Percentiles rank a stretch among this genome's conserved stretches.
Evolutionary conservation across 2,113 vertebrate species (phyloP).

Genomic region (Indicator indicator): DNA sequence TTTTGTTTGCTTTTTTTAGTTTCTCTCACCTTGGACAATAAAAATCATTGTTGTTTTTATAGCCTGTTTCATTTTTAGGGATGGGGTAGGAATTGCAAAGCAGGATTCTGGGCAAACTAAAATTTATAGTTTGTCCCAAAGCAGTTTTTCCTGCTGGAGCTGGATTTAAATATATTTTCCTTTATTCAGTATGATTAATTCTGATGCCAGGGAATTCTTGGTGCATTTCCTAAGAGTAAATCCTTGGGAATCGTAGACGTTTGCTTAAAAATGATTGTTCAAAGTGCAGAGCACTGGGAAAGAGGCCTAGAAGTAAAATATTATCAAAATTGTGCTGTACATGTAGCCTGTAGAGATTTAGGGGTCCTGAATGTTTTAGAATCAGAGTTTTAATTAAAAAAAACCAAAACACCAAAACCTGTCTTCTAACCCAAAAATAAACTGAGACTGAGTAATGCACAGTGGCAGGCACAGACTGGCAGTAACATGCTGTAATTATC

Average conservation of each 20-base stretch:
- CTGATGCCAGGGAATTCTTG: slow-evolving; percentile 19
- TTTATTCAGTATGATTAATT: slow-evolving; percentile 23
- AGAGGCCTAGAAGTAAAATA: slow-evolving; percentile 32
- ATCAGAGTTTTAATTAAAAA: slow-evolving; percentile 30
- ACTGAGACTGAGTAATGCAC: slow-evolving; percentile 18
- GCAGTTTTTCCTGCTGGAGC: background rate
- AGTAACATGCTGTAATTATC: slow-evolving; percentile 47
- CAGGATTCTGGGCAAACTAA: background rate
- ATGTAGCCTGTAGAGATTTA: slow-evolving; percentile 31
- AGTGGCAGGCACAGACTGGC: slow-evolving; percentile 30
- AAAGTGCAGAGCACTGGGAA: slow-evolving; percentile 3
- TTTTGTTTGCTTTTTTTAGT: background rate
- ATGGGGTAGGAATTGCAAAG: background rate
- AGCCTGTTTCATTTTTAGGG: slow-evolving; percentile 4
- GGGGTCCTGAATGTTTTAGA: slow-evolving; percentile 8
- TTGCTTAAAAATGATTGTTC: slow-evolving; percentile 50
- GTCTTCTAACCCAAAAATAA: slow-evolving; percentile 34
- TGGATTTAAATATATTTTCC: background rate
- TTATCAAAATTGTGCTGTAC: slow-evolving; percentile 1
- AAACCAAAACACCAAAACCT: background rate
- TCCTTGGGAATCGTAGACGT: slow-evolving; percentile 40
- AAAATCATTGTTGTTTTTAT: background rate
- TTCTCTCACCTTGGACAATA: background rate
- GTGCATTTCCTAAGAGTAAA: slow-evolving; percentile 42
- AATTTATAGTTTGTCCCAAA: slow-evolving; percentile 14